Evolutionary conservation across 2,113 vertebrate genomes (phyloP), one percentile per base, ranked within the genome.

Genomic region (Caloenas nicobarica): DNA sequence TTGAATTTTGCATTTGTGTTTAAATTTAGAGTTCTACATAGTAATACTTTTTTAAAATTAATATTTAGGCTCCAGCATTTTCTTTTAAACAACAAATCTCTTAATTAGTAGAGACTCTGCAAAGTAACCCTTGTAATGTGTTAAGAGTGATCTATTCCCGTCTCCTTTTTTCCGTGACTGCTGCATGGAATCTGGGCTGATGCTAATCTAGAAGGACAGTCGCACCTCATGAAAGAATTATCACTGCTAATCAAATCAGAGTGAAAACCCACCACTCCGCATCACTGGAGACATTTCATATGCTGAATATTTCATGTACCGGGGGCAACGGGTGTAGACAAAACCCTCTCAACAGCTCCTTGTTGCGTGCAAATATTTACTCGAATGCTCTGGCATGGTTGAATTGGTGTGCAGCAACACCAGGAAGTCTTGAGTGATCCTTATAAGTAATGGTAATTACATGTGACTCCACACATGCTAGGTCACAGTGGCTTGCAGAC

Each of bases 161-260:
- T 78, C 79, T 95, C 76, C 84, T 91, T 93, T 97, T 97, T 98
- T 99, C 96, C 97, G 98, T 99, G 99, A 99, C 98, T 98, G 98
- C 97, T 98, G 98, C 98, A 97, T 97, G 97, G 96, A 97, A 98
- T 97, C 97, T 95, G 97, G 95, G 96, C 98, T 99, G 99, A 99
- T 93, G 98, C 96, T 99, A 99, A 99, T 99, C 98, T 97, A 95
- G 98, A 96, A 98, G 97, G 99, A 99, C 99, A 99, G 98, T 98
- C 98, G 97, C 85, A 98, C 97, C 98, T 99, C 98, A 99, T 99
- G 98, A 99, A 99, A 99, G 98, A 99, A 99, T 99, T 98, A 99
- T 99, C 98, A 98, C 98, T 98, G 98, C 98, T 99, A 98, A 99
- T 99, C 98, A 99, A 99, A 99, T 99, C 98, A 98, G 98, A 98